These are phyloP conservation scores for Scaptodrosophila lebanonensis DNA, from an alignment of 1,140 invertebrate species.

Conservation along the genomic window DNA sequence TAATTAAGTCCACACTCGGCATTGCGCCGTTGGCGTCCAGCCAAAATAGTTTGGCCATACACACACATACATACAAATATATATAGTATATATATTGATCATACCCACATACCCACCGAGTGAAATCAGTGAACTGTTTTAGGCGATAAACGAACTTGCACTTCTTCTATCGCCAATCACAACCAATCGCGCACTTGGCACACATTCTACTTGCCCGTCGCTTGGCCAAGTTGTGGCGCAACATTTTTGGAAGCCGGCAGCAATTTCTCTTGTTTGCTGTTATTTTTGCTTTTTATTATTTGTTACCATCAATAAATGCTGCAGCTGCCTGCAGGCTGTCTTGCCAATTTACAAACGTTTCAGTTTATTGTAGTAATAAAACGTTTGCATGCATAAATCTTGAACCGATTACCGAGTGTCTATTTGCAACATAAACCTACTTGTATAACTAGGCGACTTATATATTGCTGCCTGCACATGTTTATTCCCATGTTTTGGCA, in stretches of 20 bases:
- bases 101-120: too few relatives aligned
- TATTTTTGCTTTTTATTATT: background rate
- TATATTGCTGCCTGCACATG: conserved; percentile 24
- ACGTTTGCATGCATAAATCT: conserved; percentile 52
- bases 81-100: too few relatives aligned
- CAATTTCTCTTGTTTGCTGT: too few relatives aligned
- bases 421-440: conserved; percentile 13
- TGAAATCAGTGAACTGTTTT: conserved; percentile 14
- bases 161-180: conserved; percentile 10
- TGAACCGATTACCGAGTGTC: conserved; percentile 39
- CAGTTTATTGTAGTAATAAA: conserved; percentile 57
- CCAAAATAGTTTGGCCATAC: conserved; percentile 26
- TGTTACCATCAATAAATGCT: conserved; percentile 56
- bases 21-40: conserved; percentile 27
- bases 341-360: conserved; percentile 21
- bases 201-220: conserved; percentile 28
- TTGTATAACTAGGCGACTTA: too few relatives aligned
- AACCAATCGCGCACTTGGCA: conserved; percentile 31
- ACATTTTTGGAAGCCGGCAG: conserved; percentile 40
- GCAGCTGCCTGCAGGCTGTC: conserved; percentile 25
- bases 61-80: background rate
- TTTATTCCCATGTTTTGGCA: conserved; percentile 18
- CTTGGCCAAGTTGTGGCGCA: conserved; percentile 13
- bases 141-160: conserved; percentile 35
- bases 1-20: conserved; percentile 37